These are phyloP conservation scores for Vannuccia rotundouncinata DNA, from an alignment of 2,888 invertebrate genomes.

Conservation along the genomic window DNA sequence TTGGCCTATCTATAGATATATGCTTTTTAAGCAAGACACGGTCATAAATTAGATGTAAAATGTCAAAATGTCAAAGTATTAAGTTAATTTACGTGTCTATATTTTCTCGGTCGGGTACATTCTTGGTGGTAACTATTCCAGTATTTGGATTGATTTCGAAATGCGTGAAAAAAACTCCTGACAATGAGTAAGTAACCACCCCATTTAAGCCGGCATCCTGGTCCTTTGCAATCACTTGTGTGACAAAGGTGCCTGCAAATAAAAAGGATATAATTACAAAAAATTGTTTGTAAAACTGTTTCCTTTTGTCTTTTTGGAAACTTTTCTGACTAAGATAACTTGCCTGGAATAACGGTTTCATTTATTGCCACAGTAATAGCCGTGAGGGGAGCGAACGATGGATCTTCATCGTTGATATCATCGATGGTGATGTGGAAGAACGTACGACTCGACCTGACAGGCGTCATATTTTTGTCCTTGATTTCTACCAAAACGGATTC, in stretches of 20 bases:
- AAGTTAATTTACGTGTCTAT: too few relatives aligned
- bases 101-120: not conserved
- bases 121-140: not conserved
- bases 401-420: not conserved
- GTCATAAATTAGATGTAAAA: too few relatives aligned
- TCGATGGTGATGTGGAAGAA: not conserved
- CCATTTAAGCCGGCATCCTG: not conserved
- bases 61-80: too few relatives aligned
- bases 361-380: not conserved
- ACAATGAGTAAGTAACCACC: not conserved
- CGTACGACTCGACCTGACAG: not conserved
- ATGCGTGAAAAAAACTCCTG: not conserved
- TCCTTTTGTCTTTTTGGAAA: too few relatives aligned
- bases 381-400: not conserved
- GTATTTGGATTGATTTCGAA: not conserved
- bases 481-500: not conserved
- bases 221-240: not conserved
- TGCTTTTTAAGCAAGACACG: too few relatives aligned
- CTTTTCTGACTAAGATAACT: too few relatives aligned
- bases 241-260: not conserved
- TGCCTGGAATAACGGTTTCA: not conserved
- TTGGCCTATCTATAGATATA: too few relatives aligned
- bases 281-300: too few relatives aligned
- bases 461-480: not conserved
- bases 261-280: too few relatives aligned